A percentile compares a stretch with the other conserved stretches of the same genome.
Evolutionary conservation across 2,888 invertebrate genomes (phyloP).

Genomic region (Craniophora ligustri): DNA sequence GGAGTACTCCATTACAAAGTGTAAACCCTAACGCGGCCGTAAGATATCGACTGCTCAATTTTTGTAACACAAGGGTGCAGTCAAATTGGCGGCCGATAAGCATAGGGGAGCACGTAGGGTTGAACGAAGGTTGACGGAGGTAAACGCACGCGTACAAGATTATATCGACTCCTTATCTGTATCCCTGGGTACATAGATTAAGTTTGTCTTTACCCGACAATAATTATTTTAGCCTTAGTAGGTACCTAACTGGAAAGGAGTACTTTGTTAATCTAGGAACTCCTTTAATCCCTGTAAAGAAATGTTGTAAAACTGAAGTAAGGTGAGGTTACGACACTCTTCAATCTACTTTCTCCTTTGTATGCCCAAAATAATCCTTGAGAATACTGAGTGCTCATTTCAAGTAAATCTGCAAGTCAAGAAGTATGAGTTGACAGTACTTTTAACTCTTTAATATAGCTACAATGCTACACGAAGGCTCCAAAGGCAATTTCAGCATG

Average conservation of each 20-base stretch:
- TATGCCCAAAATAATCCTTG: conserved; percentile 19
- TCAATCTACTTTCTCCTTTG: conserved; percentile 30
- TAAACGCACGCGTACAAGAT: conserved; percentile 54
- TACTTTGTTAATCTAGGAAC: conserved; percentile 30
- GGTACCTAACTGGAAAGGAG: too few relatives aligned
- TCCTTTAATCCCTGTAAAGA: conserved; percentile 31
- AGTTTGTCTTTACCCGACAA: conserved; percentile 8
- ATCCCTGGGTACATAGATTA: conserved; percentile 33
- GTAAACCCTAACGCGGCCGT: conserved; percentile 48
- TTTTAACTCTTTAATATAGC: not conserved
- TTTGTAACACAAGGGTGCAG: conserved; percentile 61
- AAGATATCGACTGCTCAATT: conserved; percentile 60
- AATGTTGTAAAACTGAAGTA: conserved; percentile 44
- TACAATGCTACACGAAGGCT: not conserved
- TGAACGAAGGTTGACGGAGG: conserved; percentile 65
- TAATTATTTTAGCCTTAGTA: conserved; percentile 16
- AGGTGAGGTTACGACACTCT: conserved; percentile 37
- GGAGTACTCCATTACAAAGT: conserved; percentile 57
- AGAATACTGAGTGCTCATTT: conserved; percentile 6
- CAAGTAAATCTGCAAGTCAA: conserved; percentile 7
- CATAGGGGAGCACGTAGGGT: conserved; percentile 55
- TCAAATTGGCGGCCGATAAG: conserved; percentile 64
- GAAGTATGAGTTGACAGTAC: conserved; percentile 1
- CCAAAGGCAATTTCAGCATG: not conserved
- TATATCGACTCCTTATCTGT: conserved; percentile 34